Base-by-base conservation (phyloP, 2,888 invertebrate species). In the Marronus borbonicus region DNA sequence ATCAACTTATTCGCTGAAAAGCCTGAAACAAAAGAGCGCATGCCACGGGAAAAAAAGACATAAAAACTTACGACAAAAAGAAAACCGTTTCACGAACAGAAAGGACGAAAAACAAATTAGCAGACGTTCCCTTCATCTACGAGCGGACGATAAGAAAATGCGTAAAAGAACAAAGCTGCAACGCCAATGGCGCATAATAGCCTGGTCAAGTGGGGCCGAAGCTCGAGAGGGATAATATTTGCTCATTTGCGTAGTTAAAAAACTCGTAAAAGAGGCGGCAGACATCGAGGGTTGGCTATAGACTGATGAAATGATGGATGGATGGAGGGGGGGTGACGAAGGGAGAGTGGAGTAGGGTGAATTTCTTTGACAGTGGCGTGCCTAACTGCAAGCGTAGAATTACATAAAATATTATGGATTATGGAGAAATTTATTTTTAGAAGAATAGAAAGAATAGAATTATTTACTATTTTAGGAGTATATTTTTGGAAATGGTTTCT, bases 191-290 rank as follows among this genome's bases (percentile, higher is more conserved):
- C 20, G 7, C 20, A 66, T 12, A 66, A 66, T 12, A 20, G 1
- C 66, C 7, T 44, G 66, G 66, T 66, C 66, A 66, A 66, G 66
- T 66, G 66, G 49, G n/a, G n/a, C 44, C 66, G 66, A 20, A 17
- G 17, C 44, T 20, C 20, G 66, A 66, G 4, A 24, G 44, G 44
- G 66, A 49, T 66, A 66, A 66, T 66, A 66, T 66, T 44, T 66
- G 66, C 66, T 66, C 66, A 66, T 66, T 66, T 66, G 49, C 49
- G 44, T 66, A 20, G 20, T 24, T 66, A 66, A 44, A 66, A 44
- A 44, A 31, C 31, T 24, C 62, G 31, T 28, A 14, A 62, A 28
- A 31, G 28, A 8, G 28, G n/a, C 2, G 31, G 12, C 24, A 28
- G 31, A 4, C 24, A 28, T 20, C 17, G 55, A 17, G 20, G 17